phyloP scores from a whole-genome alignment of 2,888 invertebrate genomes.

The Rhingia campestris region DNA sequence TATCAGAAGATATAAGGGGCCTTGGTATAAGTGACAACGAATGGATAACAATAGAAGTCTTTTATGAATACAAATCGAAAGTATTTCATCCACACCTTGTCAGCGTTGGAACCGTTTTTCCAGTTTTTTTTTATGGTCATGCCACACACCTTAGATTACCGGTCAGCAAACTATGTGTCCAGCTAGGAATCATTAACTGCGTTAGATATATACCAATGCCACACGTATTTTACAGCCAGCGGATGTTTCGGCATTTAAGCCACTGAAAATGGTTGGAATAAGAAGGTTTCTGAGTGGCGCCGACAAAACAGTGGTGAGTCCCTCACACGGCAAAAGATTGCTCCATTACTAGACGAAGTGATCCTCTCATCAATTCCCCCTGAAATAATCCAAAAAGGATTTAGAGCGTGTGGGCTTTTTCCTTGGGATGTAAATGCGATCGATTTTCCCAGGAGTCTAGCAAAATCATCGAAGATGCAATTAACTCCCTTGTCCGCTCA shows the following conservation, averaged over 20 bases:
- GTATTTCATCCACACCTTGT: no score
- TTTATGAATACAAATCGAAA: conserved; percentile 44
- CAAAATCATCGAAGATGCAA: conserved; percentile 23
- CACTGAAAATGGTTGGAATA: no score
- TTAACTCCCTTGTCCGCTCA: conserved; percentile 8
- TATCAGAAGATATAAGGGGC: conserved; percentile 19
- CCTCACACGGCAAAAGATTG: no score
- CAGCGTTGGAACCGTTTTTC: no score
- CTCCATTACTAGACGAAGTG: no score
- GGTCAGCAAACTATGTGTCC: conserved; percentile 41
- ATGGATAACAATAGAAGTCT: no score
- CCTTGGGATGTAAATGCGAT: conserved; percentile 32
- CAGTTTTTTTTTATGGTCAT: conserved; percentile 34
- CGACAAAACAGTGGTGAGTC: conserved; percentile 22
- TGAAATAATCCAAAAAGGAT: no score
- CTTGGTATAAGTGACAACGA: no score
- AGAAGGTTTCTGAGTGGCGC: conserved; percentile 34
- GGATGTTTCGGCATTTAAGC: conserved; percentile 22
- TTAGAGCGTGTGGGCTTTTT: conserved; percentile 41
- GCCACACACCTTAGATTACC: no score
- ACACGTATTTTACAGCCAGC: conserved; percentile 36
- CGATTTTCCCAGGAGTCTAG: conserved; percentile 18
- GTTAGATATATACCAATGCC: conserved; percentile 36
- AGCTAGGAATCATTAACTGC: no score
- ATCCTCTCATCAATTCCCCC: no score